phyloP scores from a whole-genome alignment of 2,797 vertebrate species.

The Poecilia gillii region DNA sequence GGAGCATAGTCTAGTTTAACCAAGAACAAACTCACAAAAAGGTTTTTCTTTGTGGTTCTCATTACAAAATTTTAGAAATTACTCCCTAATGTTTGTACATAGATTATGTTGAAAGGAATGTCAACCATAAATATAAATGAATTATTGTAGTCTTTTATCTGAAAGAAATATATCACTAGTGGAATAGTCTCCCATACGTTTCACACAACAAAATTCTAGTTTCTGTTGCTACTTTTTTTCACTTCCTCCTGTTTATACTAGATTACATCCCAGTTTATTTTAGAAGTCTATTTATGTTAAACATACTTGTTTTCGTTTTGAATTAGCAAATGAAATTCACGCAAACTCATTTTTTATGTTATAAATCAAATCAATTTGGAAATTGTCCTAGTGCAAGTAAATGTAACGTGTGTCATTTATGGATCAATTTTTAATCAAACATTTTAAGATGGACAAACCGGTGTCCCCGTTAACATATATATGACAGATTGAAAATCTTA shows the following conservation, averaged over 20 bases:
- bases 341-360: background rate
- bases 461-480: slow-evolving; percentile 68
- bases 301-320: background rate
- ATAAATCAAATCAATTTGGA: background rate
- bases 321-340: background rate
- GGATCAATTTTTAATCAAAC: background rate
- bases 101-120: background rate
- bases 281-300: background rate
- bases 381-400: background rate
- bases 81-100: background rate
- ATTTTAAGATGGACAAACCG: slow-evolving; percentile 33
- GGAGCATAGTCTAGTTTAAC: background rate
- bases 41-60: background rate
- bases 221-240: background rate
- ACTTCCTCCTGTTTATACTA: background rate
- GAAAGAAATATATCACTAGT: background rate
- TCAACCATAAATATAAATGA: too few species aligned
- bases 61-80: background rate
- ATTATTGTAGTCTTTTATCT: background rate
- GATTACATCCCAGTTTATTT: background rate
- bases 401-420: background rate
- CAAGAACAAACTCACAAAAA: background rate
- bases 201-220: background rate
- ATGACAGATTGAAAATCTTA: slow-evolving; percentile 72
- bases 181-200: background rate